Evolutionary conservation across 2,888 invertebrate genomes (phyloP), one percentile per base, ranked within the genome.

Genomic region (Netelia virgata): DNA sequence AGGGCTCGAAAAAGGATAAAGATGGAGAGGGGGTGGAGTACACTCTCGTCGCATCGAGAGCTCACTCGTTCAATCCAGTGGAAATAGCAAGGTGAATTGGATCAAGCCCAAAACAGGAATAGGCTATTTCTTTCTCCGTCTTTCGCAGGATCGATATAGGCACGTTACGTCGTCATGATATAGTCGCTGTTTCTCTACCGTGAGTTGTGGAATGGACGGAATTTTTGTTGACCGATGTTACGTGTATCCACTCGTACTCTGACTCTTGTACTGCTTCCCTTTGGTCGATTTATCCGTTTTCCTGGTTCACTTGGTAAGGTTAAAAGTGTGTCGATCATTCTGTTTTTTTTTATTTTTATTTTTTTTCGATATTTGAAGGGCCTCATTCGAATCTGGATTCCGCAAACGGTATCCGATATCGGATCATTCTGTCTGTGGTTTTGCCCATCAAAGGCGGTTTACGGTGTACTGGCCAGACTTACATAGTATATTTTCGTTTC

Each of bases 31-130:
- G 59, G 16, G 2, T 18, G 36, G 59, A 53, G n/a, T 23, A 50
- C 53, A n/a, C 47, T 16, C 59, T 59, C 36, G 59, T 59, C 47
- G 43, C 50, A 53, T 61, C 43, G 20, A 81, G 57, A 36, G 28
- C 53, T 53, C 36, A 36, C 20, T 20, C 70, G 41, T 23, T 70
- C 70, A n/a, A 16, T 68, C 74, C 66, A 16, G 68, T 70, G 55
- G 41, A 70, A 70, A 82, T 68, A n/a, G 57, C 73, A 63, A 70
- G 61, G 47, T 57, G 47, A 64, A 75, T 82, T 82, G 75, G 75
- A 82, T 75, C 69, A 47, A 47, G 43, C 69, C 81, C 81, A 75
- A 81, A 47, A 50, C 66, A 59, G 79, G 47, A 66, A 61, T 66
- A 41, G 61, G 57, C 63, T 36, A 64, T 72, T 64, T 72, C 55